Percentiles rank a stretch among this genome's conserved stretches.
phyloP scores from a whole-genome alignment of 2,888 invertebrate genomes.

The Drosophila pegasa region DNA sequence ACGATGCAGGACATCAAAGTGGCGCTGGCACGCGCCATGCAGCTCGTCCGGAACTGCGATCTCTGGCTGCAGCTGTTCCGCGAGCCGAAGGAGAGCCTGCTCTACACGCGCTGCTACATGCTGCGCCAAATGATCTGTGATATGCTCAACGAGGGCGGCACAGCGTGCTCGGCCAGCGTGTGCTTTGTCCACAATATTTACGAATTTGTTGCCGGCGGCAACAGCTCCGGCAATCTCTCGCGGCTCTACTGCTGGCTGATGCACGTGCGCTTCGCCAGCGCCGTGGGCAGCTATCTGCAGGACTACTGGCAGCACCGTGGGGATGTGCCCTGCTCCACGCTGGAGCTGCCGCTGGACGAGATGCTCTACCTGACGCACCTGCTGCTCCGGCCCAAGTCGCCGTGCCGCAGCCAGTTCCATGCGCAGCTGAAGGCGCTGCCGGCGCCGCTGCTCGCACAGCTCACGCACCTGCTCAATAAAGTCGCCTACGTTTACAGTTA shows the following conservation, averaged over 20 bases:
- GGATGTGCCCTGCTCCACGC: conserved; percentile 42
- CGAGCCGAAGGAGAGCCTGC: conserved; percentile 49
- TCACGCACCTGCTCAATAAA: conserved; percentile 65
- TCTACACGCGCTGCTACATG: conserved; percentile 56
- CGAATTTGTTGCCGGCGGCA: conserved; percentile 26
- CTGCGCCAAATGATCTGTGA: conserved; percentile 68
- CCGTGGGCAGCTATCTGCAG: conserved; percentile 44
- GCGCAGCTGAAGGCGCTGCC: conserved; percentile 32
- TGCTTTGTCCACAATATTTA: conserved; percentile 59
- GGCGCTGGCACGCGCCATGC: conserved; percentile 52
- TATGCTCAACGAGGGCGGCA: conserved; percentile 34
- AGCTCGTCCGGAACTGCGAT: conserved; percentile 29
- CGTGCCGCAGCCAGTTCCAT: conserved; percentile 56
- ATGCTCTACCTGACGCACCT: conserved; percentile 56
- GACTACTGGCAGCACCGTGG: conserved; percentile 50
- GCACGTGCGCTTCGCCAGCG: conserved; percentile 44
- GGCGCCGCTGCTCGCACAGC: conserved; percentile 12
- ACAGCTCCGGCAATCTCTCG: conserved; percentile 20
- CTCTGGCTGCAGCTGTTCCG: conserved; percentile 61
- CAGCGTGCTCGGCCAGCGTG: conserved; percentile 15
- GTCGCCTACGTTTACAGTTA: conserved; percentile 67
- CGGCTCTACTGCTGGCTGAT: conserved; percentile 50
- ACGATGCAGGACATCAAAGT: conserved; percentile 37
- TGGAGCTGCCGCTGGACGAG: conserved; percentile 44
- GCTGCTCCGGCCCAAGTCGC: conserved; percentile 51